A percentile compares a stretch with the other conserved stretches of the same genome.
Conservation (phyloP, 2,113 vertebrate species). For the Oreochromis aureus region DNA sequence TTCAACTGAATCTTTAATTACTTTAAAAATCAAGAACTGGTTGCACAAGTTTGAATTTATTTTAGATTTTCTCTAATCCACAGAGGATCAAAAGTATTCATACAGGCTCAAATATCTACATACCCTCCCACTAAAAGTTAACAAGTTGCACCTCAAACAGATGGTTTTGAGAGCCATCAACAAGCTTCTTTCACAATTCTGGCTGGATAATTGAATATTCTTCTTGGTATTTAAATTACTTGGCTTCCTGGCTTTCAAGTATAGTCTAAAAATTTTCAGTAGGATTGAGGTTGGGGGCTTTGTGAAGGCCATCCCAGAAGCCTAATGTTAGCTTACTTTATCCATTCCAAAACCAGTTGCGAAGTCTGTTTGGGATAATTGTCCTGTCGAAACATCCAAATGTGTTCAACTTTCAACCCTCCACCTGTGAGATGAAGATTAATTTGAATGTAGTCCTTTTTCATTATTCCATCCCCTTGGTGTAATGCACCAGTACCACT, state of each 20-base stretch:
- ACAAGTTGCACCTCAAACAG: neutral
- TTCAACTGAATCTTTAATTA: too few relatives aligned
- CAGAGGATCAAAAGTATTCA: neutral
- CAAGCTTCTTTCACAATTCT: neutral
- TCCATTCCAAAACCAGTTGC: neutral
- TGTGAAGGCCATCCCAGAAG: neutral
- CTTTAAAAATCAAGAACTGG: too few relatives aligned
- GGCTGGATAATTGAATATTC: neutral
- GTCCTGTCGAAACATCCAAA: neutral
- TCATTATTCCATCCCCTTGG: neutral
- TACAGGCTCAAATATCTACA: neutral
- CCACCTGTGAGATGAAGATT: neutral
- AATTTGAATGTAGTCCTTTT: neutral
- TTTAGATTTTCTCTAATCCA: neutral
- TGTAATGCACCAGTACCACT: neutral
- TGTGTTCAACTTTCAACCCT: neutral
- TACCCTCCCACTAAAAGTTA: neutral
- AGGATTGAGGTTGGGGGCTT: neutral
- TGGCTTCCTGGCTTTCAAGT: neutral
- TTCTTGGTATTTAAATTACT: neutral
- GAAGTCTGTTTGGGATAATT: neutral
- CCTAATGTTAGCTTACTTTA: neutral
- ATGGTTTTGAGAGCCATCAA: neutral
- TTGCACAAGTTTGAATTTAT: neutral
- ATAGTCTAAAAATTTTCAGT: neutral